phyloP scores from a whole-genome alignment of 2,797 vertebrate genomes.

The Manis pentadactyla region DNA sequence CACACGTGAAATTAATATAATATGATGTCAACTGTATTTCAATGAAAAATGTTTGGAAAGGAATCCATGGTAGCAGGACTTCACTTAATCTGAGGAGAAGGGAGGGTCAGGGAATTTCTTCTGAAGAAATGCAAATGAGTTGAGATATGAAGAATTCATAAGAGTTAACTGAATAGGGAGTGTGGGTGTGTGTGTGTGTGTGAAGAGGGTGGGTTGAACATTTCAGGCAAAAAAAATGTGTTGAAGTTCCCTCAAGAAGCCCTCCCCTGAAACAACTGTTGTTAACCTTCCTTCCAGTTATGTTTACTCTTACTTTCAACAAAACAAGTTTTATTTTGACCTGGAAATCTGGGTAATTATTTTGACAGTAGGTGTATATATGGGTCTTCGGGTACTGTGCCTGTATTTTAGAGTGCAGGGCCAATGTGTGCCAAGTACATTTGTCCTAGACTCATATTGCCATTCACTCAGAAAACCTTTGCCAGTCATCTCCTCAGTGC shows the following conservation, averaged over 20 bases:
- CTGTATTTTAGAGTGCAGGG: not conserved
- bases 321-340: not conserved
- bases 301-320: not conserved
- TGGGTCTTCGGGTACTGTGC: not conserved
- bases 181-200: not conserved
- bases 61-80: not conserved
- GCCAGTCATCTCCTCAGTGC: not conserved
- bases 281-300: not conserved
- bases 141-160: not conserved
- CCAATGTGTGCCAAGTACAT: not conserved
- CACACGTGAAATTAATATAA: too few relatives aligned
- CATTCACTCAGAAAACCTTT: not conserved
- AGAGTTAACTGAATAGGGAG: not conserved
- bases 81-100: not conserved
- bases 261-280: not conserved
- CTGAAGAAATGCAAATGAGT: not conserved
- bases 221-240: not conserved
- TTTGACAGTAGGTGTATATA: not conserved
- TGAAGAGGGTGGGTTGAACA: not conserved
- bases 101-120: not conserved
- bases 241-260: not conserved
- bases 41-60: too few relatives aligned
- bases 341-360: not conserved
- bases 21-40: too few relatives aligned
- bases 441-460: not conserved